These are phyloP conservation scores for Polyommatus icarus DNA, from an alignment of 2,888 invertebrate genomes.

Conservation along the genomic window DNA sequence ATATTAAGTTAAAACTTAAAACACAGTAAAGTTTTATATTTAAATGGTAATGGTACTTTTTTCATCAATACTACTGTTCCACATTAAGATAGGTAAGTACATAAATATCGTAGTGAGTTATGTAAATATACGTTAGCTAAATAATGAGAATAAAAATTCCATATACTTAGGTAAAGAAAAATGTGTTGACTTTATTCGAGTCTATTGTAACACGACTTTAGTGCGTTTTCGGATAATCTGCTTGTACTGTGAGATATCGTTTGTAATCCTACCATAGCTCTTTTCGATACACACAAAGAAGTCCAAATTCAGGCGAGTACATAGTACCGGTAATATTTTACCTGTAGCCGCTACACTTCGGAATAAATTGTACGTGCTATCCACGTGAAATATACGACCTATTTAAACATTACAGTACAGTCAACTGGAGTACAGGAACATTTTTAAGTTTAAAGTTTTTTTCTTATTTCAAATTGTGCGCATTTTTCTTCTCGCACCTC, in stretches of 20 bases:
- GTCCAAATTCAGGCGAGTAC: not conserved
- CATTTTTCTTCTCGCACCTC: too few species aligned
- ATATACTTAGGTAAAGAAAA: not conserved
- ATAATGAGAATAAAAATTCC: not conserved
- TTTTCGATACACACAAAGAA: not conserved
- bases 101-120: too few species aligned
- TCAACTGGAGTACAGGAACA: not conserved
- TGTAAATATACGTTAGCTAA: too few species aligned
- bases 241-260: not conserved
- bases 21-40: too few species aligned
- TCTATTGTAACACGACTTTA: not conserved
- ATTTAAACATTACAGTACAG: slow-evolving; percentile 13
- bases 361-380: slow-evolving; percentile 11
- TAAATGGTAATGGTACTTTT: too few species aligned
- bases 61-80: too few species aligned
- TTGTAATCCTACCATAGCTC: not conserved
- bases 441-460: not conserved
- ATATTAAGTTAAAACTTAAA: not conserved
- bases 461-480: not conserved
- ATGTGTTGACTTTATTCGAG: not conserved
- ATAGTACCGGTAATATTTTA: slow-evolving; percentile 3
- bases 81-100: too few species aligned
- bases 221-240: not conserved
- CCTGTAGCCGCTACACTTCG: slow-evolving; percentile 3
- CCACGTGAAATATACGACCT: slow-evolving; percentile 7